Evolutionary conservation across 2,888 invertebrate genomes (phyloP), one percentile per base, ranked within the genome.

Genomic region (Candidula unifasciata): DNA sequence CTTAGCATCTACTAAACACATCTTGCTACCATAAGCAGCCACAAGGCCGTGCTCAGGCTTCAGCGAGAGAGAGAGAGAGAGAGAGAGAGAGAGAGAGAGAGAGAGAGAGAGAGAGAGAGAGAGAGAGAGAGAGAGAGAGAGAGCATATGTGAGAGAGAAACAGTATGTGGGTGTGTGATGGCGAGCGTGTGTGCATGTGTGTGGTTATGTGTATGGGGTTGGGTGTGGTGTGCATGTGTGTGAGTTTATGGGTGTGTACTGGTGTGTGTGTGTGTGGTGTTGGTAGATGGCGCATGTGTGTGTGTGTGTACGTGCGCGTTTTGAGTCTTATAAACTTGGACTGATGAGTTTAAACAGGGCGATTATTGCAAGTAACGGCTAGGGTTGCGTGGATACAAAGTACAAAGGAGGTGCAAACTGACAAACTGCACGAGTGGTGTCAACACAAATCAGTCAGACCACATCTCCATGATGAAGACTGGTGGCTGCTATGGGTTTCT

Each of bases 241-340:
- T 77, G 54, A 52, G 77, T 80, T n/a, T 80, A 68, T 78, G 35
- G 24, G 78, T 78, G 35, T 78, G 78, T 78, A 52, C 57, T 54
- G 54, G 35, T 78, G 57, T 78, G 35, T 78, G 60, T 78, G 24
- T 68, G 68, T 68, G 24, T 68, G 68, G 10, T 18, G 44, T 44
- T 77, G 13, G 44, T 44, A 5, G 13, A 52, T 44, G 8, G 24
- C 24, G 68, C 24, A 68, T 68, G 68, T 68, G 24, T 68, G 68
- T 68, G 27, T 71, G 81, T 3, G 8, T 54, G 54, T 71, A 44
- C 35, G 8, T 66, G 6, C 35, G 66, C 35, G n/a, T 66, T 2
- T 13, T n/a, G n/a, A n/a, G n/a, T n/a, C n/a, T n/a, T n/a, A n/a
- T n/a, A n/a, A n/a, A n/a, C n/a, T n/a, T n/a, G n/a, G n/a, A n/a